phyloP scores from a whole-genome alignment of 2,888 invertebrate genomes.

The Slavum lentiscoides region DNA sequence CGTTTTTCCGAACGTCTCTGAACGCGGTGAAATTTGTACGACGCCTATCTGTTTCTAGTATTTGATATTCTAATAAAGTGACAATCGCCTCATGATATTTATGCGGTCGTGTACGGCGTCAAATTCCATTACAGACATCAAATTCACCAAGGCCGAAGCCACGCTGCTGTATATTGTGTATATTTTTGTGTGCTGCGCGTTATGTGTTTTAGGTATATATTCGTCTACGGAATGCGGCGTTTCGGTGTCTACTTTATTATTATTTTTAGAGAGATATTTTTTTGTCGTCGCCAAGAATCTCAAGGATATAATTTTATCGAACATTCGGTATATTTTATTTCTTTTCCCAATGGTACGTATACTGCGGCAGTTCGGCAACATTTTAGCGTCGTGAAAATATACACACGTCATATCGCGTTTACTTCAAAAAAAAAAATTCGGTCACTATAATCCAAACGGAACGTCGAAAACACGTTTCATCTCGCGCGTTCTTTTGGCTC shows the following conservation, averaged over 20 bases:
- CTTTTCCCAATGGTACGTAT: too few species aligned
- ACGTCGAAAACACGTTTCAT: too few species aligned
- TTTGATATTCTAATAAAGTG: not conserved
- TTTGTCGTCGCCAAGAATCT: slow-evolving; percentile 12
- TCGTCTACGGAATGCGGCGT: slow-evolving; percentile 1
- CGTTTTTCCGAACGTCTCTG: too few species aligned
- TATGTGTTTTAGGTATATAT: not conserved
- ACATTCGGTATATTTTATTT: too few species aligned
- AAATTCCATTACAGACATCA: slow-evolving; percentile 2
- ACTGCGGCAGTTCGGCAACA: too few species aligned
- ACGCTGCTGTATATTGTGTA: slow-evolving; percentile 17
- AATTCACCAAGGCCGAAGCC: slow-evolving; percentile 35
- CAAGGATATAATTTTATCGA: slow-evolving; percentile 17
- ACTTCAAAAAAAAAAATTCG: too few species aligned
- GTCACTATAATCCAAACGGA: too few species aligned
- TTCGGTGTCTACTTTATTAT: not conserved
- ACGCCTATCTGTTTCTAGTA: not conserved
- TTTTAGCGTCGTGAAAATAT: too few species aligned
- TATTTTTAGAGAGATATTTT: slow-evolving; percentile 11
- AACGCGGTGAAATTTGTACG: not conserved
- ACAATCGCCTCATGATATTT: too few species aligned
- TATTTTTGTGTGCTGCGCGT: not conserved
- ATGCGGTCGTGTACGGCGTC: not conserved
- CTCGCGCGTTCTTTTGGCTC: too few species aligned
- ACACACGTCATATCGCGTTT: too few species aligned